Conservation (phyloP, 1,140 invertebrate genomes). For the Pteromalus puparum region DNA sequence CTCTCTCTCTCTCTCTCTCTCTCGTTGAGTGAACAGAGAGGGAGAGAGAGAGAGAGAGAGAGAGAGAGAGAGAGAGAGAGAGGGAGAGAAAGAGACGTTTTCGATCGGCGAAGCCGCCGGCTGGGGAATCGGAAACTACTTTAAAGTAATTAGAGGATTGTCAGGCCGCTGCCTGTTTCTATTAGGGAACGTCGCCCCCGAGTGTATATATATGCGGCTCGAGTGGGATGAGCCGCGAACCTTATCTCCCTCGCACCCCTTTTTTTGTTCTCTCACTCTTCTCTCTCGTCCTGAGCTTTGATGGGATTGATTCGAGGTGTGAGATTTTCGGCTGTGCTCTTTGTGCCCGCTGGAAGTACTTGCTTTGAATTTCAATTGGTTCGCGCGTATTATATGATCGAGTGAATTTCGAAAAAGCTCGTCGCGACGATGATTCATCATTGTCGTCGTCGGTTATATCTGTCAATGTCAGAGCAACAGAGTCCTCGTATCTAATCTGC, state of each 20-base stretch:
- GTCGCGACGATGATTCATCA: too few species aligned
- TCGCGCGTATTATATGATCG: too few species aligned
- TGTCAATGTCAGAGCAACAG: too few species aligned
- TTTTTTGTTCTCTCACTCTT: slow-evolving; percentile 25
- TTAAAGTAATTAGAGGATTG: slow-evolving; percentile 75
- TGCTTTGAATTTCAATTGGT: background rate
- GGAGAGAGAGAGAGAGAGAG: too few species aligned
- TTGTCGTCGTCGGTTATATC: too few species aligned
- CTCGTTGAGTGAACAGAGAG: too few species aligned
- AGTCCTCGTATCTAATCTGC: too few species aligned
- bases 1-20: background rate
- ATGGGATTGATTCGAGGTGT: background rate
- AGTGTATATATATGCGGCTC: slow-evolving; percentile 35
- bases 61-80: background rate
- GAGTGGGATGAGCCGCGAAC: slow-evolving; percentile 62
- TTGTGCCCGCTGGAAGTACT: background rate
- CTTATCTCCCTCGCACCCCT: slow-evolving; percentile 23
- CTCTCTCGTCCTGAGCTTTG: slow-evolving; percentile 2
- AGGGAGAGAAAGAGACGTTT: slow-evolving; percentile 11
- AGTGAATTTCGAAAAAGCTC: too few species aligned
- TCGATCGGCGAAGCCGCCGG: slow-evolving; percentile 53
- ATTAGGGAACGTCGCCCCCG: slow-evolving; percentile 67
- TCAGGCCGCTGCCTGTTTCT: slow-evolving; percentile 70
- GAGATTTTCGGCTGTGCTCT: background rate
- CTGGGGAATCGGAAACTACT: slow-evolving; percentile 71